Evolutionary conservation across 2,113 vertebrate genomes (phyloP).

Genomic region (Pangasianodon hypophthalmus): DNA sequence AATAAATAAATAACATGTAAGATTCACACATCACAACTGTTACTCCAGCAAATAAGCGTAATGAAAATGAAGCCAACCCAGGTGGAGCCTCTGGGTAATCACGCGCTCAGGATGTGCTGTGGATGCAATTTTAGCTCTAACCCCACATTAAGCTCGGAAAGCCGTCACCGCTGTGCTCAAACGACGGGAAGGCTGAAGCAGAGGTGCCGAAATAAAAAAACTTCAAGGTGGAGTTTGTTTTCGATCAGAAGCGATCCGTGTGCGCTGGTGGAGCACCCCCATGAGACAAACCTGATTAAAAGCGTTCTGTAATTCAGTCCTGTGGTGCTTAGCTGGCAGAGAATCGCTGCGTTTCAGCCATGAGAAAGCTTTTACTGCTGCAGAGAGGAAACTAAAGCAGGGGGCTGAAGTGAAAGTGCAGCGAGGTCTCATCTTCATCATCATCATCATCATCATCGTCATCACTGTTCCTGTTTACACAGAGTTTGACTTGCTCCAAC

Average conservation of each 20-base stretch:
- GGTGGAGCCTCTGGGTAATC: not conserved
- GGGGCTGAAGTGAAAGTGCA: not conserved
- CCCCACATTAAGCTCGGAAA: slow-evolving; percentile 8
- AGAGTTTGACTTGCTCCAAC: not conserved
- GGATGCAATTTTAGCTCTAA: not conserved
- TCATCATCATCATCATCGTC: not conserved
- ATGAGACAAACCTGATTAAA: slow-evolving; percentile 21
- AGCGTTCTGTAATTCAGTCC: not conserved
- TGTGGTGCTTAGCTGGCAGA: slow-evolving; percentile 25
- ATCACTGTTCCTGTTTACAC: not conserved
- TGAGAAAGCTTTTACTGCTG: not conserved
- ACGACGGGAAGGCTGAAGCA: not conserved
- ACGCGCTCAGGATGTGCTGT: slow-evolving; percentile 2
- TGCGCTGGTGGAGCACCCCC: not conserved
- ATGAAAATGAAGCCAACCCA: not conserved
- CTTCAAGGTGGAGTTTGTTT: slow-evolving; percentile 15
- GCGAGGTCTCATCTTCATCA: not conserved
- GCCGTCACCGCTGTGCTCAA: not conserved
- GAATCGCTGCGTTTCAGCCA: not conserved
- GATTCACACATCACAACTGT: not conserved
- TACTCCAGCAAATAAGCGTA: not conserved
- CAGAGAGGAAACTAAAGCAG: not conserved
- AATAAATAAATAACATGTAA: not conserved
- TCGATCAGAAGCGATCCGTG: not conserved
- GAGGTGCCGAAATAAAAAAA: not conserved